Evolutionary conservation across 2,888 invertebrate species (phyloP).

Genomic region (Pyralis farinalis): DNA sequence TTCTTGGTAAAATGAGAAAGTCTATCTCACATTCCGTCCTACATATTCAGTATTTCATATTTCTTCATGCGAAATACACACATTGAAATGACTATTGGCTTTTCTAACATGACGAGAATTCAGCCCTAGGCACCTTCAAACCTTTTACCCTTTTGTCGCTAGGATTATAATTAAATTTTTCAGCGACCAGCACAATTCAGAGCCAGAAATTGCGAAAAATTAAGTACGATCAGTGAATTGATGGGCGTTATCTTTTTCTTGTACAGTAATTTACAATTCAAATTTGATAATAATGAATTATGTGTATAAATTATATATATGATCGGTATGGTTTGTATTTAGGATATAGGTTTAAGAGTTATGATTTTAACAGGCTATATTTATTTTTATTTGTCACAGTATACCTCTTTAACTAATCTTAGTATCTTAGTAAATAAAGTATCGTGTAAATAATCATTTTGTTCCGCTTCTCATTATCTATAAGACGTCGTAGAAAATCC

Average conservation of each 20-base stretch:
- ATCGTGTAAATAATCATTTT: too few relatives aligned
- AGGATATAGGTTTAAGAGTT: too few relatives aligned
- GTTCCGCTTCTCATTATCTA: too few relatives aligned
- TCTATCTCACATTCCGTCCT: too few relatives aligned
- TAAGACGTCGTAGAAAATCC: too few relatives aligned
- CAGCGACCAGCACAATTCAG: not conserved
- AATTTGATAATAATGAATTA: not conserved
- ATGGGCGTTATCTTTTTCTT: not conserved
- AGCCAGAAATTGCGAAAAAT: not conserved
- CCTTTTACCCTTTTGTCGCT: conserved; percentile 6
- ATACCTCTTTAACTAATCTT: too few relatives aligned
- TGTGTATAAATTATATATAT: not conserved
- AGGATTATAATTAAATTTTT: conserved; percentile 10
- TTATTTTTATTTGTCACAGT: conserved; percentile 9
- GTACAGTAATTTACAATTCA: not conserved
- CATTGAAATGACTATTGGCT: not conserved
- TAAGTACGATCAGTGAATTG: not conserved
- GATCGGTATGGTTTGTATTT: too few relatives aligned
- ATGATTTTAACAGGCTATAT: too few relatives aligned
- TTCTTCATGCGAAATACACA: too few relatives aligned
- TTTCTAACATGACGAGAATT: not conserved
- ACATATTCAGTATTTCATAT: too few relatives aligned
- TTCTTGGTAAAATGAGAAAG: too few relatives aligned
- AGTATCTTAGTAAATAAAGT: too few relatives aligned
- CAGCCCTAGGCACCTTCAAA: conserved; percentile 2